Evolutionary conservation across 2,113 vertebrate species (phyloP).

Genomic region (Pelecanus crispus): DNA sequence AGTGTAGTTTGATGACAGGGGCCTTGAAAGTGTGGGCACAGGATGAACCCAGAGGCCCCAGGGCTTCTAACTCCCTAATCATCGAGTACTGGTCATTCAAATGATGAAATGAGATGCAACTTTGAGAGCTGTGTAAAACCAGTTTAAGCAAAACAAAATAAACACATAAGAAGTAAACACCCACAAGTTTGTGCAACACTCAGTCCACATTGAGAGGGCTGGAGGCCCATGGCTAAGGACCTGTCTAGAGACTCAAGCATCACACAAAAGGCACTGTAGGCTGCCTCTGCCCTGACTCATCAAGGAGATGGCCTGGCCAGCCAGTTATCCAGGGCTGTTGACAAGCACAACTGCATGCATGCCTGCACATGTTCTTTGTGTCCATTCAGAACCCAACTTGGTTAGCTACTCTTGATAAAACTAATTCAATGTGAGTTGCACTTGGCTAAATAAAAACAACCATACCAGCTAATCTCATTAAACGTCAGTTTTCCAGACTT

Average conservation of each 20-base stretch:
- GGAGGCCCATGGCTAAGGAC: not conserved
- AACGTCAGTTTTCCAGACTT: not conserved
- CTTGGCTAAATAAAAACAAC: not conserved
- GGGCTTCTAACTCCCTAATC: not conserved
- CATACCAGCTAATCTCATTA: not conserved
- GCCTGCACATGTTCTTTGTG: not conserved
- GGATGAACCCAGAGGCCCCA: not conserved
- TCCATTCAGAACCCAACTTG: not conserved
- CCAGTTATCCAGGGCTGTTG: not conserved
- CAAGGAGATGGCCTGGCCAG: not conserved
- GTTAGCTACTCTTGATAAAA: not conserved
- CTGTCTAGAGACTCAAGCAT: not conserved
- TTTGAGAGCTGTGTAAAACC: not conserved
- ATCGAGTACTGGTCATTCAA: not conserved
- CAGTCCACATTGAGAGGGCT: not conserved
- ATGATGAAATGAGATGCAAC: not conserved
- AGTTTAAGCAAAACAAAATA: not conserved
- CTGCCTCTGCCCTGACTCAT: not conserved
- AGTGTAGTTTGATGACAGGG: not conserved
- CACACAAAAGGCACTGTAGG: not conserved
- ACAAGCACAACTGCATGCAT: rapidly evolving
- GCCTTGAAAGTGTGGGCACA: not conserved
- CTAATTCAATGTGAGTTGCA: not conserved
- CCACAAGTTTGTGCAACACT: not conserved
- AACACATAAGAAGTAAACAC: not conserved